These are phyloP conservation scores for Pseudois nayaur DNA, from an alignment of 2,113 vertebrate species.

Conservation along the genomic window DNA sequence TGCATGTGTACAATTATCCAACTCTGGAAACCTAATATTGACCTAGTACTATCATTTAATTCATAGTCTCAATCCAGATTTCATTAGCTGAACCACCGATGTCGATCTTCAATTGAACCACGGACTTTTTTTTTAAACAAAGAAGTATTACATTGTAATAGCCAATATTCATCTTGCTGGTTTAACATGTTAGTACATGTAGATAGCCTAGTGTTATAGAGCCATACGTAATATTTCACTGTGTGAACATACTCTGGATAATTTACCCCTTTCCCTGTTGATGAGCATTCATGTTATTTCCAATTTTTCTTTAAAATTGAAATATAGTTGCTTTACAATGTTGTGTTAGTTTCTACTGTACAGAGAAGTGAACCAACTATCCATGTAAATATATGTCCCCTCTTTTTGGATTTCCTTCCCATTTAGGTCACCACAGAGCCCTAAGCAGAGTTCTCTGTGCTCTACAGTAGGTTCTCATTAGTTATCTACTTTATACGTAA, in stretches of 20 bases:
- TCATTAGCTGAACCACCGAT: background rate
- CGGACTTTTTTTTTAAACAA: background rate
- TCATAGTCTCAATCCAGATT: background rate
- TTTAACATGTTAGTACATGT: background rate
- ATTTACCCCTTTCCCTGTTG: background rate
- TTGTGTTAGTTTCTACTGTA: background rate
- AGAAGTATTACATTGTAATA: background rate
- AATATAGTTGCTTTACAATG: background rate
- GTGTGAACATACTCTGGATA: rapidly evolving
- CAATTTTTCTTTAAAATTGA: background rate
- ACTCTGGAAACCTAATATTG: background rate
- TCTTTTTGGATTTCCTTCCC: background rate
- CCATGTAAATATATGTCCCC: background rate
- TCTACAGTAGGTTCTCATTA: background rate
- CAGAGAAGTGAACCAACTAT: background rate
- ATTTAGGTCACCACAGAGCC: background rate
- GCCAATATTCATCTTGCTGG: background rate
- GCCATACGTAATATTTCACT: rapidly evolving
- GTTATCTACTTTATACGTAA: background rate
- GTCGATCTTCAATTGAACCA: background rate
- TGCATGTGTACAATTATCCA: background rate
- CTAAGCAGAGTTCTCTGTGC: background rate
- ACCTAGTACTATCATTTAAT: background rate
- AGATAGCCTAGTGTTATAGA: background rate
- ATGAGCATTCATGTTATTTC: background rate